A percentile compares a stretch with the other conserved stretches of the same genome.
phyloP scores from a whole-genome alignment of 2,797 vertebrate genomes.

The Enteromius radiatus region DNA sequence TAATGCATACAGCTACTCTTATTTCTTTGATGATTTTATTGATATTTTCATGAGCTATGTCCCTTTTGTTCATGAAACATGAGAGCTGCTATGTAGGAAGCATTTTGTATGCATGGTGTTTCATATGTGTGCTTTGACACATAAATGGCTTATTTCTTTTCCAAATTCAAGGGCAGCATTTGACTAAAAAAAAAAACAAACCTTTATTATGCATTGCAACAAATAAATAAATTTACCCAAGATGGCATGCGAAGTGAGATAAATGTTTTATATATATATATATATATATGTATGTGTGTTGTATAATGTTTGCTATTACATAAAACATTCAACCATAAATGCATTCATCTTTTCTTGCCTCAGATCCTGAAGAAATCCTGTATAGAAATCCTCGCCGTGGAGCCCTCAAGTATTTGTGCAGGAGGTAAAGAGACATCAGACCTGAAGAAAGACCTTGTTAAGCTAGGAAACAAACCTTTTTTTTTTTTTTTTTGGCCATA shows the following conservation, averaged over 20 bases:
- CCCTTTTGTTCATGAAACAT: background rate
- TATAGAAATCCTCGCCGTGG: conserved; percentile 95
- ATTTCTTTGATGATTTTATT: background rate
- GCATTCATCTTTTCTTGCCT: conserved; percentile 2
- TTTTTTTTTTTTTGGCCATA: background rate
- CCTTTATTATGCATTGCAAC: background rate
- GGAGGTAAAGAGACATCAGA: conserved; percentile 82
- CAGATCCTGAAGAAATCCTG: conserved; percentile 98
- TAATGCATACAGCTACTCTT: background rate
- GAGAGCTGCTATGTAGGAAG: background rate
- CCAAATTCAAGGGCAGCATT: background rate
- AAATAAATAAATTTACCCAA: background rate
- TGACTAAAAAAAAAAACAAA: background rate
- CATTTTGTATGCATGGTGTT: background rate
- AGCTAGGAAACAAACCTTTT: background rate
- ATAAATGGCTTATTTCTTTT: background rate
- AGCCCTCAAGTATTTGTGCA: conserved; percentile 95
- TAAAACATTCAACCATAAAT: background rate
- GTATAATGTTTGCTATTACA: too few relatives aligned
- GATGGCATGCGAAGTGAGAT: background rate
- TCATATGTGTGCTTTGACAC: background rate
- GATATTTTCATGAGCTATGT: background rate
- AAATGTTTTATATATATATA: background rate
- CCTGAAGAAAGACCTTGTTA: background rate
- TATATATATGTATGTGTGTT: too few relatives aligned